Evolutionary conservation across 1,140 invertebrate species (phyloP).

Genomic region (Magallana angulata): DNA sequence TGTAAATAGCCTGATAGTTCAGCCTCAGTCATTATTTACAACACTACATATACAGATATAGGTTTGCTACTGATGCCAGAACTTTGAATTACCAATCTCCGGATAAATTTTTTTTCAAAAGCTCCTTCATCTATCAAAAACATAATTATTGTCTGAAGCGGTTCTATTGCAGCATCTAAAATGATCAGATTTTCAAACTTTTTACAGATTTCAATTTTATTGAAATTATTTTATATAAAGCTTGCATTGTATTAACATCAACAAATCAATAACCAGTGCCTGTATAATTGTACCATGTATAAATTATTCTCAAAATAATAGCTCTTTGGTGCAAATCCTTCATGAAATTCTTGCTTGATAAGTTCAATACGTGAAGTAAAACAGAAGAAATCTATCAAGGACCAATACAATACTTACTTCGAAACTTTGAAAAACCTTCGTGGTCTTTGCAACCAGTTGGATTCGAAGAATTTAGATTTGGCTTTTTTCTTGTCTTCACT

Average conservation of each 20-base stretch:
- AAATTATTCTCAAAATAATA: no score
- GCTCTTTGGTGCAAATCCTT: no score
- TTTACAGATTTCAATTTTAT: neutral
- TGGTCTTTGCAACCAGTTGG: constrained; percentile 73
- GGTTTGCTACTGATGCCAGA: constrained; percentile 13
- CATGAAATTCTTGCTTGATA: no score
- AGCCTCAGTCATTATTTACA: constrained; percentile 17
- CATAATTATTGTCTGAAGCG: constrained; percentile 28
- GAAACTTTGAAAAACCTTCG: constrained; percentile 77
- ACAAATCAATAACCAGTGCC: no score
- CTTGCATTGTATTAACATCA: no score
- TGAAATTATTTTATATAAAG: no score
- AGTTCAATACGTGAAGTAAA: no score
- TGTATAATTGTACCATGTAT: no score
- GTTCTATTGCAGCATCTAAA: constrained; percentile 35
- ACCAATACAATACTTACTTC: constrained; percentile 70
- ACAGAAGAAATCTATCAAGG: neutral
- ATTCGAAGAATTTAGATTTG: constrained; percentile 71
- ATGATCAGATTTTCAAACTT: constrained; percentile 36
- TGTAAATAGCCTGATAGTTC: neutral
- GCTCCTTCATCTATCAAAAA: constrained; percentile 37
- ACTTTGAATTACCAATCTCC: constrained; percentile 35
- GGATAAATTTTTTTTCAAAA: constrained; percentile 8
- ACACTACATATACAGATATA: constrained; percentile 21
- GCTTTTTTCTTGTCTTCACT: constrained; percentile 68